Evolutionary conservation across 2,113 vertebrate species (phyloP), one percentile per base, ranked within the genome.

Genomic region (Otolemur garnettii): DNA sequence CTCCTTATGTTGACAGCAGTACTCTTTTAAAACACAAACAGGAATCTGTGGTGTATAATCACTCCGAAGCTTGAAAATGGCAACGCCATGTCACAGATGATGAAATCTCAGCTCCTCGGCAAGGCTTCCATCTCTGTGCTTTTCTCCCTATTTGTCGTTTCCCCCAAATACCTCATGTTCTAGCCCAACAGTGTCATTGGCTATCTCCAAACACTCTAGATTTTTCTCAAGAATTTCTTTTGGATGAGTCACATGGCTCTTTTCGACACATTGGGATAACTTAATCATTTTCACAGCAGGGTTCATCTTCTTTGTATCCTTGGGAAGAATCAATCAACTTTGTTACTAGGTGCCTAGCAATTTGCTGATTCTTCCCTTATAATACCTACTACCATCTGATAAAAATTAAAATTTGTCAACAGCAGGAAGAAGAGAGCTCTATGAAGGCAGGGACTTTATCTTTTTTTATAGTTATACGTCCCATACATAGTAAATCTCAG

Each of bases 351-450:
- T 62, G 9, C 42, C 24, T 87, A 90, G 2, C 4, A 22, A 0
- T 85, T 64, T 82, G 15, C 33, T 75, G 89, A 66, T 83, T 87
- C 24, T 28, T 91, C 7, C 93, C 53, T 94, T 75, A 69, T n/a
- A 92, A 77, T 66, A 24, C 18, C n/a, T 59, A 66, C 15, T 22
- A 93, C 17, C 69, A 72, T 69, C 33, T 57, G 72, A 66, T 35
- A 92, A 72, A 1, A 83, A 66, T 22, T 71, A 64, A 81, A 74
- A 45, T 74, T 92, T 82, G 21, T 69, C 28, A 77, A 62, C 17
- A 7, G 12, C 8, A 91, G 5, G 21, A 71, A 82, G 15, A 17
- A 81, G 21, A 91, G 33, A 69, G 2, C 1, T 60, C 38, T 93
- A 55, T 89, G 6, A 82, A 71, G 50, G 9, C 15, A 75, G 35